A percentile compares a stretch with the other conserved stretches of the same genome.
phyloP scores from a whole-genome alignment of 2,797 vertebrate genomes.

The Protonibea diacanthus region DNA sequence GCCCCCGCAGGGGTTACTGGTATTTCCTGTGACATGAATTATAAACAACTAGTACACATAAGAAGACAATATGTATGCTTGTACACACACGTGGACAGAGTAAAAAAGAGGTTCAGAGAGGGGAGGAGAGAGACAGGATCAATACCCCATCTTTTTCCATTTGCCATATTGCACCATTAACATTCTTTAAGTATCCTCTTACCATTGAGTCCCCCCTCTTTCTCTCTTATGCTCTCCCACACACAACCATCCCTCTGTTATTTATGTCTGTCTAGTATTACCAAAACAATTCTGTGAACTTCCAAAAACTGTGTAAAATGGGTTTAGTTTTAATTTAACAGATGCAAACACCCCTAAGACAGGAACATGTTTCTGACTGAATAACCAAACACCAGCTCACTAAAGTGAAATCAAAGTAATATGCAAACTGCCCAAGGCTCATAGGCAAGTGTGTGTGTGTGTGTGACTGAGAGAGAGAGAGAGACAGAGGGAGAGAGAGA shows the following conservation, averaged over 20 bases:
- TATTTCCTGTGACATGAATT: constrained; percentile 72
- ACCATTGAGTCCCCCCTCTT: constrained; percentile 34
- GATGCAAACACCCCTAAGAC: constrained; percentile 16
- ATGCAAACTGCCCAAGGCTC: constrained; percentile 2
- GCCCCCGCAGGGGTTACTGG: constrained; percentile 26
- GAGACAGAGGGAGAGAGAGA: neutral
- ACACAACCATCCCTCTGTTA: neutral
- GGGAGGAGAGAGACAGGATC: constrained; percentile 53
- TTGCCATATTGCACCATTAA: constrained; percentile 70
- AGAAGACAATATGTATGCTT: constrained; percentile 36
- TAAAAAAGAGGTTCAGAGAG: constrained; percentile 26
- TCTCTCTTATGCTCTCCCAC: neutral
- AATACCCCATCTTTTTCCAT: constrained; percentile 58
- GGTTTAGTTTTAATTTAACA: constrained; percentile 18
- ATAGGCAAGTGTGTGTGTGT: constrained; percentile 16
- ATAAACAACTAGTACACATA: constrained; percentile 50
- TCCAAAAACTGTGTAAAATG: constrained; percentile 16
- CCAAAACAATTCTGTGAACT: constrained; percentile 18
- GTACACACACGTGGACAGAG: neutral
- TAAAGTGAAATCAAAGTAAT: constrained; percentile 27
- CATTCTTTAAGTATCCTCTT: constrained; percentile 72
- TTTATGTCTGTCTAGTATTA: constrained; percentile 4
- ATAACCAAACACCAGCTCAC: constrained; percentile 29
- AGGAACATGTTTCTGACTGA: constrained; percentile 14
- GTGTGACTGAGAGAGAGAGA: neutral